These are phyloP conservation scores for Serripes groenlandicus DNA, from an alignment of 2,888 invertebrate genomes.

Conservation along the genomic window DNA sequence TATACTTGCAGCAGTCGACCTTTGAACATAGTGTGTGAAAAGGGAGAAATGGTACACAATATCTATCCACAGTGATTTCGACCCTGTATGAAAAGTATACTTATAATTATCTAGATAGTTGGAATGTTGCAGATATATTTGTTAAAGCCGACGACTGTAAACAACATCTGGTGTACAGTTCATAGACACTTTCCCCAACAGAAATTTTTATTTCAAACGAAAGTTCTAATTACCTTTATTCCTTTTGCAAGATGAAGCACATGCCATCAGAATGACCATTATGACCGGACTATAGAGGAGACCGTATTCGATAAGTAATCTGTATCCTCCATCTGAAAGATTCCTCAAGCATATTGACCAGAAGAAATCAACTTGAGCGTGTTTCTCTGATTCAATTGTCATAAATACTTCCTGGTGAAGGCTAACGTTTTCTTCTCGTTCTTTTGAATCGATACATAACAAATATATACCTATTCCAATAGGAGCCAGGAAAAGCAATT, in stretches of 20 bases:
- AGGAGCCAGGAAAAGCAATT: conserved; percentile 8
- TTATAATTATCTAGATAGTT: too few species aligned
- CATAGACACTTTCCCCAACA: too few species aligned
- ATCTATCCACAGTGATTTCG: too few species aligned
- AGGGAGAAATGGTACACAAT: too few species aligned
- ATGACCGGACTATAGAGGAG: conserved; percentile 49
- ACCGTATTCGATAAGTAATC: conserved; percentile 43
- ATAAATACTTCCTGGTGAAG: conserved; percentile 43
- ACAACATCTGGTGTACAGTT: too few species aligned
- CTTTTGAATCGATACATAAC: background rate
- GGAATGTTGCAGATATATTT: too few species aligned
- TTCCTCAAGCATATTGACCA: conserved; percentile 54
- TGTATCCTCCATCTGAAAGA: conserved; percentile 5
- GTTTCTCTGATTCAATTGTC: conserved; percentile 18
- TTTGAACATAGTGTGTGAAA: too few species aligned
- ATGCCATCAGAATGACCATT: conserved; percentile 19
- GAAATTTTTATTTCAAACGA: too few species aligned
- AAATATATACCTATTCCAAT: conserved; percentile 31
- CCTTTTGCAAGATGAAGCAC: background rate
- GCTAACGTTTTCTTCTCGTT: background rate
- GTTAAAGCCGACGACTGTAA: too few species aligned
- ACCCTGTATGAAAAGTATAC: too few species aligned
- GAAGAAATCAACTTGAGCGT: conserved; percentile 46
- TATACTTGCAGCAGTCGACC: too few species aligned
- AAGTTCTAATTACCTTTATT: conserved; percentile 25